phyloP scores from a whole-genome alignment of 2,797 vertebrate genomes.

The Squalus acanthias region DNA sequence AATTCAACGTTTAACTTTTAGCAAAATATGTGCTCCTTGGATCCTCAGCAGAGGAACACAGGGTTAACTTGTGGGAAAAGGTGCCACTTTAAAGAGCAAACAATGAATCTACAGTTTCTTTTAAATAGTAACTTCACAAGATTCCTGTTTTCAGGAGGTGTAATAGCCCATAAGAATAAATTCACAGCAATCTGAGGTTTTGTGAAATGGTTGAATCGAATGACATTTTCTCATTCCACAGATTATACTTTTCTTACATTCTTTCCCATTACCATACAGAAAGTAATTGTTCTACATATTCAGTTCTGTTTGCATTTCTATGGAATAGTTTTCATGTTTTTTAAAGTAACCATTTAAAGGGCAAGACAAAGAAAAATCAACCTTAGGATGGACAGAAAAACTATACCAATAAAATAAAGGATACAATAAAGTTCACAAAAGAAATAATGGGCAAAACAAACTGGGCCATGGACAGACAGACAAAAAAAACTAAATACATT shows the following conservation, averaged over 20 bases:
- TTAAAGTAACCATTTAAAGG: neutral
- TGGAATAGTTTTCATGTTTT: neutral
- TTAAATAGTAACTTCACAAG: neutral
- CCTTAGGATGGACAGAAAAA: neutral
- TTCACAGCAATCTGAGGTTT: neutral
- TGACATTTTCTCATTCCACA: neutral
- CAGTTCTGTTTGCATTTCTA: neutral
- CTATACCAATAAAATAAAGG: neutral
- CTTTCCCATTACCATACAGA: neutral
- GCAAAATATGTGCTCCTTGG: neutral
- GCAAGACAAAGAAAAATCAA: neutral
- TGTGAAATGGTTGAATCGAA: neutral
- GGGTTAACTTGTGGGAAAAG: slow-evolving; percentile 34
- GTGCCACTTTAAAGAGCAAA: neutral
- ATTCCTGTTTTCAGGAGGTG: neutral
- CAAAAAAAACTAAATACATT: neutral
- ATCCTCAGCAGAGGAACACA: neutral
- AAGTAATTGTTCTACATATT: neutral
- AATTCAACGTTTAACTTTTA: neutral
- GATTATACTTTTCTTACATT: neutral
- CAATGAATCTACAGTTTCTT: neutral
- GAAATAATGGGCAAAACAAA: neutral
- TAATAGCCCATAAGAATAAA: neutral
- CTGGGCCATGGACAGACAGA: no score
- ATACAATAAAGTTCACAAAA: neutral